A percentile compares a stretch with the other conserved stretches of the same genome.
Evolutionary conservation across 2,797 vertebrate genomes (phyloP).

Genomic region (Rousettus madagascariensis): DNA sequence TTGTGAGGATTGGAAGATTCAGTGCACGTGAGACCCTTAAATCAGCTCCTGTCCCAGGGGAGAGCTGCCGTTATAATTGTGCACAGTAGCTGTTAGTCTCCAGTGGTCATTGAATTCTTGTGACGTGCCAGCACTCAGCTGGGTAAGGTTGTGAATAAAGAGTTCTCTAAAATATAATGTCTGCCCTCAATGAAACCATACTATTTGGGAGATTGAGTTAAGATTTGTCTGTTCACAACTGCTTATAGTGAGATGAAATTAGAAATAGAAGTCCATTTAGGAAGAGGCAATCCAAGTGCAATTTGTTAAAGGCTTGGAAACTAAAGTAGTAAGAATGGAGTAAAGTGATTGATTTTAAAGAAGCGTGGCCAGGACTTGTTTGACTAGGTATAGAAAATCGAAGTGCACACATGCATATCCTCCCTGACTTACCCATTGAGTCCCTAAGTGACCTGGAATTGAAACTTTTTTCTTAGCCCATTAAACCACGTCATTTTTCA

Average conservation of each 20-base stretch:
- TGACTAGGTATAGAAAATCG: background rate
- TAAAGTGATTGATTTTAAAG: slow-evolving; percentile 7
- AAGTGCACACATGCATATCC: background rate
- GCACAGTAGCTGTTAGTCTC: background rate
- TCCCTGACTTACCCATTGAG: background rate
- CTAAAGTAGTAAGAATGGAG: background rate
- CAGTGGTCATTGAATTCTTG: background rate
- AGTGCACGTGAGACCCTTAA: background rate
- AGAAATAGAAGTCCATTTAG: background rate
- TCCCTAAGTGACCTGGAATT: slow-evolving; percentile 29
- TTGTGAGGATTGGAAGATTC: background rate
- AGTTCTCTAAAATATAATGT: background rate
- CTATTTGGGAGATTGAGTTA: background rate
- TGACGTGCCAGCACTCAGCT: background rate
- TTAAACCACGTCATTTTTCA: background rate
- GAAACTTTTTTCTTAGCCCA: background rate
- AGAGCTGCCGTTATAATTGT: background rate
- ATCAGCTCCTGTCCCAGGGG: background rate
- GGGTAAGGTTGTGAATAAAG: background rate
- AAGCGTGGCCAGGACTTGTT: background rate
- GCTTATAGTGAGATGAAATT: background rate
- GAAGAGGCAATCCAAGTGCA: background rate
- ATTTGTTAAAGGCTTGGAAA: slow-evolving; percentile 12
- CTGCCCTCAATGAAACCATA: background rate
- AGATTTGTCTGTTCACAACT: slow-evolving; percentile 16